Evolutionary conservation across 2,113 vertebrate species (phyloP), one percentile per base, ranked within the genome.

Genomic region (Falcunculus frontatus): DNA sequence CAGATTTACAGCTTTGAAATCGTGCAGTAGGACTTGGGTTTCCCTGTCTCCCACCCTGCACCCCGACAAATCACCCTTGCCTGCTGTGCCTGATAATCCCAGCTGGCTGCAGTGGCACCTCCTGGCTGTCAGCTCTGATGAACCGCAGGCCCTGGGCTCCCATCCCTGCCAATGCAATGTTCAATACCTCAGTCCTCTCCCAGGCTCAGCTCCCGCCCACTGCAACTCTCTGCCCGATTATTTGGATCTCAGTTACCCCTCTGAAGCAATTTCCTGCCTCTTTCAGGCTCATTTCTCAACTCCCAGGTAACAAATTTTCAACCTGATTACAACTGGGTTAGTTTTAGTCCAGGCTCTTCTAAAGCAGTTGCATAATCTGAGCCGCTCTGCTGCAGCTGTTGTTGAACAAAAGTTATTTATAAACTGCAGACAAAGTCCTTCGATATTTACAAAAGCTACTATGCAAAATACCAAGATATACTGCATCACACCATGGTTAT

Each of bases 231-330:
- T 46, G 77, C 81, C 69, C 25, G 18, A 46, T 27, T 60, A 11
- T 47, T 55, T 80, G 89, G 62, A 72, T 74, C 94, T 92, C 90
- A 77, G 64, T 56, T 87, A 53, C 56, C 69, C 63, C 79, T 84
- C 47, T 92, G 86, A 85, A 97, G 84, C 95, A 95, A 93, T 95
- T 95, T 94, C 93, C 92, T 97, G 90, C 46, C 33, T 70, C 52
- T 62, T 73, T 18, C 88, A 89, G 60, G 73, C 53, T 81, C 96
- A 78, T 95, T 94, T 93, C 88, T 94, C 86, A 95, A 72, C 65
- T 62, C 91, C 60, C 69, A 83, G 90, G 91, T 94, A 96, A 90
- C 93, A 95, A 78, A 84, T 95, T 96, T 94, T 64, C 37, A 90
- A 41, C 46, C 77, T 70, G 92, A 93, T 90, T 74, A 80, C 84